Conservation (phyloP, 2,113 vertebrate genomes). For the Centropristis striata region DNA sequence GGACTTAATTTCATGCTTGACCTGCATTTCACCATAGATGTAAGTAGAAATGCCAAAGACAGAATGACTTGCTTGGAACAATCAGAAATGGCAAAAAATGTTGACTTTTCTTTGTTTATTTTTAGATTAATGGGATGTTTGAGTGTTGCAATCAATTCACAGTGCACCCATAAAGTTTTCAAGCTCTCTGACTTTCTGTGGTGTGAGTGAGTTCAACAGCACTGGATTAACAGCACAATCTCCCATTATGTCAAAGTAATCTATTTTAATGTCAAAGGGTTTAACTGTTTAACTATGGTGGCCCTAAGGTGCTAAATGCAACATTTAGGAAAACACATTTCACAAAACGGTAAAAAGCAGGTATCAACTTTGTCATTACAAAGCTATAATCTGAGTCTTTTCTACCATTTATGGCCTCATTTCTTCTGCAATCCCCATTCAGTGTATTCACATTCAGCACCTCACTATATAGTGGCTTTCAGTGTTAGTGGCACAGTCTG, state of each 20-base stretch:
- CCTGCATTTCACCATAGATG: slow-evolving; percentile 49
- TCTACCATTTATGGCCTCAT: background rate
- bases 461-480: background rate
- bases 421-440: background rate
- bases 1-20: slow-evolving; percentile 75
- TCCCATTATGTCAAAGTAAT: background rate
- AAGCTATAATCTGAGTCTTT: background rate
- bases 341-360: background rate
- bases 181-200: background rate
- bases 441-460: background rate
- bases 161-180: background rate
- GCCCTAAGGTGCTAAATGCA: background rate
- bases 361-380: background rate
- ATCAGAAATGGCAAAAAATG: background rate
- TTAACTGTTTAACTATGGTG: background rate
- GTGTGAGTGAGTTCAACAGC: background rate
- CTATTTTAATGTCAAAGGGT: background rate
- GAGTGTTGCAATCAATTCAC: slow-evolving; percentile 2
- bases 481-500: background rate
- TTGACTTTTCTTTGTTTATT: slow-evolving; percentile 25
- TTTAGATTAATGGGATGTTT: background rate
- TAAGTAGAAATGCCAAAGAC: slow-evolving; percentile 41
- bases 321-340: background rate
- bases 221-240: background rate
- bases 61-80: slow-evolving; percentile 27